Conservation (phyloP, 2,888 invertebrate genomes). For the Microplitis manilae region DNA sequence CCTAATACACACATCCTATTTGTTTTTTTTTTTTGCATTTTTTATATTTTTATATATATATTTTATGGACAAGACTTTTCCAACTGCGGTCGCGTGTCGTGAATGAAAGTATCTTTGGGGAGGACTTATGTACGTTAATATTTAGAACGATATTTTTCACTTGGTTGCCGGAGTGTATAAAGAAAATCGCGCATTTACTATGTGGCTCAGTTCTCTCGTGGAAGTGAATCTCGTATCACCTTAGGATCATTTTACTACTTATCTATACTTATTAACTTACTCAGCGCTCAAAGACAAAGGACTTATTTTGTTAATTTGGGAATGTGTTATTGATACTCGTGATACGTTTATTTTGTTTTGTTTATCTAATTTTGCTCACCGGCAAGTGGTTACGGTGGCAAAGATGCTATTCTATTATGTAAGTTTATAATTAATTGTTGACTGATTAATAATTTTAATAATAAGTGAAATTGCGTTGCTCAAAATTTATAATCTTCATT, state of each 20-base stretch:
- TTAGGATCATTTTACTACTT: conserved; percentile 52
- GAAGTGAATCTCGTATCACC: conserved; percentile 58
- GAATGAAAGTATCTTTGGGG: conserved; percentile 70
- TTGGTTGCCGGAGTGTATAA: conserved; percentile 72
- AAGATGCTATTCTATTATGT: conserved; percentile 64
- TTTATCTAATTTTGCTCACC: background rate
- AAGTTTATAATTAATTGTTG: conserved; percentile 52
- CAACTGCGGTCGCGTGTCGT: conserved; percentile 68
- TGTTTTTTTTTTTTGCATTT: background rate
- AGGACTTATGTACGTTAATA: conserved; percentile 66
- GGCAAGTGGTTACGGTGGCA: conserved; percentile 33
- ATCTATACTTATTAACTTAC: background rate
- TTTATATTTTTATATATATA: background rate
- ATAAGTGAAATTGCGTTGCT: too few relatives aligned
- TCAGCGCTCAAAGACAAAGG: background rate
- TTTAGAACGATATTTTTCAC: conserved; percentile 73
- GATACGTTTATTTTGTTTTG: background rate
- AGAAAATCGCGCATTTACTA: conserved; percentile 71
- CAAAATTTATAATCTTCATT: too few relatives aligned
- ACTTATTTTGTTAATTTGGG: conserved; percentile 19
- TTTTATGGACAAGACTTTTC: conserved; percentile 64
- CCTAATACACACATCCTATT: conserved; percentile 33
- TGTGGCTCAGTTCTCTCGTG: conserved; percentile 70
- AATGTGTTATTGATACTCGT: background rate
- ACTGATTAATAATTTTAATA: background rate